Evolutionary conservation across 2,797 vertebrate species (phyloP).

Genomic region (Chaunax sp.): DNA sequence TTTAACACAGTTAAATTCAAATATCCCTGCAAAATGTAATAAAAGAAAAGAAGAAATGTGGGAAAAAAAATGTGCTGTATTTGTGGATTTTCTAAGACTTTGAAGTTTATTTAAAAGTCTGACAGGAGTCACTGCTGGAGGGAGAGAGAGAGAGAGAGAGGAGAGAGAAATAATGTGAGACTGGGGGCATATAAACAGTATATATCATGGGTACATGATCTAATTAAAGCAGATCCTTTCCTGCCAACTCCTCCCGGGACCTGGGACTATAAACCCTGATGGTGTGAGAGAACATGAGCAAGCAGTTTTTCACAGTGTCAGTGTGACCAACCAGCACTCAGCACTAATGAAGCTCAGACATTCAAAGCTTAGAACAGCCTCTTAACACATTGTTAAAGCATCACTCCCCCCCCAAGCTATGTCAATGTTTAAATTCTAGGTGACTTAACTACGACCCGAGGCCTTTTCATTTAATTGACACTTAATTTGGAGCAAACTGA

Average conservation of each 20-base stretch:
- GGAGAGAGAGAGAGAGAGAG: no score
- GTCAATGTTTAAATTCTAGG: not conserved
- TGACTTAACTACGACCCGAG: constrained; percentile 8
- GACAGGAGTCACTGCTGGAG: not conserved
- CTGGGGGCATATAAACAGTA: constrained; percentile 2
- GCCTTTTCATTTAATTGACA: constrained; percentile 17
- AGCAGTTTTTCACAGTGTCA: constrained; percentile 40
- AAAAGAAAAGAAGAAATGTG: not conserved
- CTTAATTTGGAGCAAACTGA: not conserved
- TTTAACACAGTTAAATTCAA: no score
- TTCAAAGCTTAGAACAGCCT: not conserved
- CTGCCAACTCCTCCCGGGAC: constrained; percentile 35
- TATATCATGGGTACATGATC: constrained; percentile 22
- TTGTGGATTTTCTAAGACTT: no score
- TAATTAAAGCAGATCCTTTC: constrained; percentile 24
- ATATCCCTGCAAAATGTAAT: no score
- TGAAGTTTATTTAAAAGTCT: no score
- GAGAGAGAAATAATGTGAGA: no score
- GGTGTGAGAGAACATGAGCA: constrained; percentile 40
- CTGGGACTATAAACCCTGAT: constrained; percentile 23
- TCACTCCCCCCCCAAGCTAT: not conserved
- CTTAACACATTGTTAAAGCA: constrained; percentile 4
- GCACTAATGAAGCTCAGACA: constrained; percentile 10
- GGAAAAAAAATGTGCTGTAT: no score
- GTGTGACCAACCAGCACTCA: constrained; percentile 7